Percentiles rank a stretch among this genome's conserved stretches.
phyloP scores from a whole-genome alignment of 2,888 invertebrate genomes.

The Oligia fasciuncula region DNA sequence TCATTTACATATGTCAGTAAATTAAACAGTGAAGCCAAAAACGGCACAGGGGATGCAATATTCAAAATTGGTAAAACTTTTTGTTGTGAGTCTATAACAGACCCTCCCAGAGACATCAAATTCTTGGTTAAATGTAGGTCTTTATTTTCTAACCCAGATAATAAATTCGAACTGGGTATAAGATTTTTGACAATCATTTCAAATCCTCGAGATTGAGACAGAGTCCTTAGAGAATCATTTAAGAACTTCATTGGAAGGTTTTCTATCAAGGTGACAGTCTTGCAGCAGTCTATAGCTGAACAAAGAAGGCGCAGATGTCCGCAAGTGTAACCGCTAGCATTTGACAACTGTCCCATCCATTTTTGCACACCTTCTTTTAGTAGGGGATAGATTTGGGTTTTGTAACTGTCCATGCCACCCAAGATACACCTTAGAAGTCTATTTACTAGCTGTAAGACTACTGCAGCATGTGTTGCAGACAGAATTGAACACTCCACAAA shows the following conservation, averaged over 20 bases:
- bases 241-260: slow-evolving; percentile 76
- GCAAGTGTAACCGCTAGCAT: slow-evolving; percentile 83
- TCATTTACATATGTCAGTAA: slow-evolving; percentile 77
- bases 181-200: slow-evolving; percentile 81
- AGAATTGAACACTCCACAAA: slow-evolving; percentile 84
- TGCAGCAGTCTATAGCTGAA: slow-evolving; percentile 82
- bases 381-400: slow-evolving; percentile 81
- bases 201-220: slow-evolving; percentile 87
- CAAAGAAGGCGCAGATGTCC: slow-evolving; percentile 83
- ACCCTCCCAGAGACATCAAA: slow-evolving; percentile 79
- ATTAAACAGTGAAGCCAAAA: slow-evolving; percentile 83
- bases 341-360: slow-evolving; percentile 86
- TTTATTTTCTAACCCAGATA: slow-evolving; percentile 80
- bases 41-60: slow-evolving; percentile 81
- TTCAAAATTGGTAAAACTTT: slow-evolving; percentile 84
- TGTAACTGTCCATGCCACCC: slow-evolving; percentile 73
- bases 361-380: slow-evolving; percentile 85
- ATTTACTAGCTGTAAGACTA: slow-evolving; percentile 87
- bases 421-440: slow-evolving; percentile 74
- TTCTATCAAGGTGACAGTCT: slow-evolving; percentile 77
- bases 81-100: slow-evolving; percentile 78
- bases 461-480: slow-evolving; percentile 90
- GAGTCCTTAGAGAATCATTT: slow-evolving; percentile 74
- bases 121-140: slow-evolving; percentile 80
- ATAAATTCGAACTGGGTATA: slow-evolving; percentile 81